A percentile compares a stretch with the other conserved stretches of the same genome.
phyloP scores from a whole-genome alignment of 2,888 invertebrate species.

The Oscheius myriophilus region DNA sequence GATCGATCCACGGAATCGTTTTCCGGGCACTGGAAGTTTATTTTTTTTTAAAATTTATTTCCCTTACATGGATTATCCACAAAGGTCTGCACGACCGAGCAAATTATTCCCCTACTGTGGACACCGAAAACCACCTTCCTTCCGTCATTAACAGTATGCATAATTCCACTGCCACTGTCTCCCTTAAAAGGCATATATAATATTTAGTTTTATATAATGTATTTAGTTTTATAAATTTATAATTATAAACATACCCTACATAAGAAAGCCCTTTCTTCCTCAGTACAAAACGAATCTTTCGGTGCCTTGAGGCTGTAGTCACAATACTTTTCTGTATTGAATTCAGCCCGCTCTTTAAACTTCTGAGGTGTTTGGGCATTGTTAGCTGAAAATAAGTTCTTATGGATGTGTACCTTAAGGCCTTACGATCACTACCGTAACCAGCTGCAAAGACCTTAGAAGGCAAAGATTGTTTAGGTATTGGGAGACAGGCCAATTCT shows the following conservation, averaged over 20 bases:
- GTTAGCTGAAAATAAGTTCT: not conserved
- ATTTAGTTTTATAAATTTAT: too few species aligned
- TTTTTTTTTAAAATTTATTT: not conserved
- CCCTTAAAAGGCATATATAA: too few species aligned
- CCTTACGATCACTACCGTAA: slow-evolving; percentile 16
- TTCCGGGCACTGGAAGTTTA: slow-evolving; percentile 2
- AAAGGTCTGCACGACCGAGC: slow-evolving; percentile 2
- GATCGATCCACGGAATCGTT: slow-evolving; percentile 18
- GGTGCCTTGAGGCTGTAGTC: slow-evolving; percentile 12
- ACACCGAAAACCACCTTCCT: slow-evolving; percentile 13
- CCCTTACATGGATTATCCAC: slow-evolving; percentile 4
- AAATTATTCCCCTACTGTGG: slow-evolving; percentile 8
- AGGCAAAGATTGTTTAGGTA: not conserved
- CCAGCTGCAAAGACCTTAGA: slow-evolving; percentile 12
- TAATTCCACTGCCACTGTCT: slow-evolving; percentile 24
- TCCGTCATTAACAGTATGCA: slow-evolving; percentile 1
- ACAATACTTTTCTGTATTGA: slow-evolving; percentile 16
- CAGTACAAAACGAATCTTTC: slow-evolving; percentile 12
- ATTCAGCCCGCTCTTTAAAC: slow-evolving; percentile 12
- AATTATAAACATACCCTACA: slow-evolving; percentile 1
- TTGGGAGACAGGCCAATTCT: slow-evolving; percentile 15
- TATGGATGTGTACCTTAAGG: not conserved
- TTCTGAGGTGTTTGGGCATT: slow-evolving; percentile 9
- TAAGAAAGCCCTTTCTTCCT: slow-evolving; percentile 16
- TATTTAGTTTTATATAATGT: too few species aligned